phyloP scores from a whole-genome alignment of 2,888 invertebrate genomes.

The Bruchidius siliquastri region DNA sequence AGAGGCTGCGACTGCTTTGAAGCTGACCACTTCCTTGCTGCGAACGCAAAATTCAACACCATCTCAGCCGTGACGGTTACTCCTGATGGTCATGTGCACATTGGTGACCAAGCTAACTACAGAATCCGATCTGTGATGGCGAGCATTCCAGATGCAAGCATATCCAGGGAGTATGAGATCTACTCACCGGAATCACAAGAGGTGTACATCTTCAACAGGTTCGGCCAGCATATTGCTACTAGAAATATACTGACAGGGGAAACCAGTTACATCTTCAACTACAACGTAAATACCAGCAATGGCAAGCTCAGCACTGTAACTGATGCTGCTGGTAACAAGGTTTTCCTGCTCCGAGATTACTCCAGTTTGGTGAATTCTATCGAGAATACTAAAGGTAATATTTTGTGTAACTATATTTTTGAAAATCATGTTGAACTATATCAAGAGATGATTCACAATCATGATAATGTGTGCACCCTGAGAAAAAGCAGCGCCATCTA shows the following conservation, averaged over 20 bases:
- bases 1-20: slow-evolving; percentile 90
- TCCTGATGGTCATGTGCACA: slow-evolving; percentile 89
- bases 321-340: slow-evolving; percentile 87
- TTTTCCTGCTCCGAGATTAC: slow-evolving; percentile 76
- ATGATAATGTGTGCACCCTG: no score
- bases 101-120: slow-evolving; percentile 92
- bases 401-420: no score
- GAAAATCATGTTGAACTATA: no score
- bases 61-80: slow-evolving; percentile 90
- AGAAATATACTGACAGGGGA: slow-evolving; percentile 93
- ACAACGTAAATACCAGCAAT: slow-evolving; percentile 94
- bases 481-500: no score
- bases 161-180: slow-evolving; percentile 85
- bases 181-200: slow-evolving; percentile 94
- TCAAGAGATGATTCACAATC: no score
- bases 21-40: slow-evolving; percentile 85
- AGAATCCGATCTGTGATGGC: slow-evolving; percentile 84
- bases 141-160: slow-evolving; percentile 81
- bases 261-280: slow-evolving; percentile 88
- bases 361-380: slow-evolving; percentile 89
- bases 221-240: slow-evolving; percentile 92
- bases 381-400: slow-evolving; percentile 75
- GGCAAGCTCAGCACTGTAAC: slow-evolving; percentile 92
- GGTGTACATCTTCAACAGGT: slow-evolving; percentile 87
- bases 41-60: slow-evolving; percentile 90